phyloP scores from a whole-genome alignment of 2,797 vertebrate genomes.

The Remorina albescens region DNA sequence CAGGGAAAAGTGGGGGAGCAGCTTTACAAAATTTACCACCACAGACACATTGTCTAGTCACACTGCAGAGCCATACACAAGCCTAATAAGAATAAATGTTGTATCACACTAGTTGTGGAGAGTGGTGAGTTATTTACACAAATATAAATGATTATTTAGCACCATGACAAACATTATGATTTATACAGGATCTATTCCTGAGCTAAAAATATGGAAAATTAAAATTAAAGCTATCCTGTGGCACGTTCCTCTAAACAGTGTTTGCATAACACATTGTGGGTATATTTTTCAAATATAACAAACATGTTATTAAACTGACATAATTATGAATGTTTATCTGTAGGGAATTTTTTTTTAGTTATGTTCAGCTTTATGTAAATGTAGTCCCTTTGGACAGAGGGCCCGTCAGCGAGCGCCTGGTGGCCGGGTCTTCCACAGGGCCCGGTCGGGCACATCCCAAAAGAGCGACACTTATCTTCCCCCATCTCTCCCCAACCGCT shows the following conservation, averaged over 20 bases:
- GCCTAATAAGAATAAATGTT: not conserved
- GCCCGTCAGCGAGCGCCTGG: no score
- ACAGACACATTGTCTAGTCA: not conserved
- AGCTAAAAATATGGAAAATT: not conserved
- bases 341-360: no score
- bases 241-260: no score
- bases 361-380: no score
- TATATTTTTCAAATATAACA: not conserved
- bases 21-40: not conserved
- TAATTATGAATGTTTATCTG: no score
- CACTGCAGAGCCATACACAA: not conserved
- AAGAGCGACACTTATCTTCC: no score
- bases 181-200: not conserved
- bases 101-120: not conserved
- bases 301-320: not conserved
- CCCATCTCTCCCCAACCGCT: no score
- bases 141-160: not conserved
- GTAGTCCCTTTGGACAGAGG: no score
- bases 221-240: no score
- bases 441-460: no score
- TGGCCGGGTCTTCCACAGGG: no score
- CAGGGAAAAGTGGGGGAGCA: not conserved
- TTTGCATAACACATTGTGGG: no score
- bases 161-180: not conserved
- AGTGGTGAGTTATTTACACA: not conserved